phyloP scores from a whole-genome alignment of 2,797 vertebrate genomes.

The Pseudochirops cupreus region DNA sequence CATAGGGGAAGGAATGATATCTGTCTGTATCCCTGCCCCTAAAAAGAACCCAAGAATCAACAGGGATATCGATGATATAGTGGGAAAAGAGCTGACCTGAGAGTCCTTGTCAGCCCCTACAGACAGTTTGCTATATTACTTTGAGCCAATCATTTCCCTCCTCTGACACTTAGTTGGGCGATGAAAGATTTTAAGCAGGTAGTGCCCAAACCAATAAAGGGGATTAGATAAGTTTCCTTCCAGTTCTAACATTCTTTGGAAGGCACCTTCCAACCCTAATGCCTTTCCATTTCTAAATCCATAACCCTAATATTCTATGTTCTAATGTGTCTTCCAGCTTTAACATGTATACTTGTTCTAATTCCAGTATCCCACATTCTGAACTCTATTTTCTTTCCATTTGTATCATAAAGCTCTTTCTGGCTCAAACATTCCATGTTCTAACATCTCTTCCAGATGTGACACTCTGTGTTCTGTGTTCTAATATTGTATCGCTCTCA shows the following conservation, averaged over 20 bases:
- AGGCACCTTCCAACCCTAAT: not conserved
- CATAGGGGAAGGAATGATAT: not conserved
- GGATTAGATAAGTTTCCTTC: not conserved
- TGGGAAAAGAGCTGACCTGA: not conserved
- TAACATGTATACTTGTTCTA: not conserved
- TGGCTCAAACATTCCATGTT: not conserved
- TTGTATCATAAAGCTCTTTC: not conserved
- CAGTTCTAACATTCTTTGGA: not conserved
- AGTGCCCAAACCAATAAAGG: not conserved
- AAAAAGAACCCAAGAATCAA: not conserved
- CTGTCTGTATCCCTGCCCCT: not conserved
- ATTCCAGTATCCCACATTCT: not conserved
- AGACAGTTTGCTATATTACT: not conserved
- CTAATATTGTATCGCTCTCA: not conserved
- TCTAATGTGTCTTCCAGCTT: not conserved
- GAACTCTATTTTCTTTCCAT: not conserved
- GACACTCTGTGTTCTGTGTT: not conserved
- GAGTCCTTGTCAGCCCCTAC: not conserved
- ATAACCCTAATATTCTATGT: not conserved
- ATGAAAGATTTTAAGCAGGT: no score
- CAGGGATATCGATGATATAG: not conserved
- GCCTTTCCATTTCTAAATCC: not conserved
- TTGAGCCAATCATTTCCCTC: not conserved
- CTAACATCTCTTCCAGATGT: not conserved
- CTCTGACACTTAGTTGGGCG: not conserved